Conservation (phyloP, 2,888 invertebrate genomes). For the Polydesmus complanatus region DNA sequence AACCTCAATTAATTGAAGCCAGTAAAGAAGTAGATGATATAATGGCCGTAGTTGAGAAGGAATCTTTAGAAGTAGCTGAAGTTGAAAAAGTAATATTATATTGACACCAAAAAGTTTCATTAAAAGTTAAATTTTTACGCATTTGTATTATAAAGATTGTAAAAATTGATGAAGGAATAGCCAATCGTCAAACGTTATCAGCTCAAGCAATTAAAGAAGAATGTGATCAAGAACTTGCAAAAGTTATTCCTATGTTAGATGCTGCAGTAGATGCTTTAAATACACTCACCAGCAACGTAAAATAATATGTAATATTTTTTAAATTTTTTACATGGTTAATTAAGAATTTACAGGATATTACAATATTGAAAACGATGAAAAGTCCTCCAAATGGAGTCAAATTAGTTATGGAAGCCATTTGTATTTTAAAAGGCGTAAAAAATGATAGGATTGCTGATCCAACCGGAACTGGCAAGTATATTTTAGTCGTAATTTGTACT, state of each 20-base stretch:
- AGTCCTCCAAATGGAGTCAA: constrained; percentile 31
- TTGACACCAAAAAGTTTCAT: neutral
- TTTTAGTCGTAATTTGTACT: neutral
- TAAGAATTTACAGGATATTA: constrained; percentile 34
- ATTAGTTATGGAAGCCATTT: constrained; percentile 34
- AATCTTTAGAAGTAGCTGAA: constrained; percentile 34
- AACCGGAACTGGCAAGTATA: constrained; percentile 27
- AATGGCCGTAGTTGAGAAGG: constrained; percentile 33
- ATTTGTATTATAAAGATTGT: constrained; percentile 28
- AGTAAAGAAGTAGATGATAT: constrained; percentile 34
- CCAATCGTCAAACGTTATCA: constrained; percentile 33
- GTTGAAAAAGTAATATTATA: constrained; percentile 28
- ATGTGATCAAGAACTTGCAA: constrained; percentile 34
- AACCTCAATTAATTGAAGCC: constrained; percentile 33
- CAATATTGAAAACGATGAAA: constrained; percentile 34
- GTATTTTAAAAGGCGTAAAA: constrained; percentile 34
- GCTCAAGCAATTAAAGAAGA: constrained; percentile 35
- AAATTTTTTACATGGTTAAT: neutral
- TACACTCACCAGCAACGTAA: constrained; percentile 31
- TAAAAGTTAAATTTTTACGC: neutral
- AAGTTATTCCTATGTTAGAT: constrained; percentile 34
- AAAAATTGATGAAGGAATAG: constrained; percentile 34
- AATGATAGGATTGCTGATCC: constrained; percentile 34
- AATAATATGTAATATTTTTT: neutral
- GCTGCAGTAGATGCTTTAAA: constrained; percentile 33